A percentile compares a stretch with the other conserved stretches of the same genome.
Conservation (phyloP, 2,797 vertebrate species). For the Lates japonicus region DNA sequence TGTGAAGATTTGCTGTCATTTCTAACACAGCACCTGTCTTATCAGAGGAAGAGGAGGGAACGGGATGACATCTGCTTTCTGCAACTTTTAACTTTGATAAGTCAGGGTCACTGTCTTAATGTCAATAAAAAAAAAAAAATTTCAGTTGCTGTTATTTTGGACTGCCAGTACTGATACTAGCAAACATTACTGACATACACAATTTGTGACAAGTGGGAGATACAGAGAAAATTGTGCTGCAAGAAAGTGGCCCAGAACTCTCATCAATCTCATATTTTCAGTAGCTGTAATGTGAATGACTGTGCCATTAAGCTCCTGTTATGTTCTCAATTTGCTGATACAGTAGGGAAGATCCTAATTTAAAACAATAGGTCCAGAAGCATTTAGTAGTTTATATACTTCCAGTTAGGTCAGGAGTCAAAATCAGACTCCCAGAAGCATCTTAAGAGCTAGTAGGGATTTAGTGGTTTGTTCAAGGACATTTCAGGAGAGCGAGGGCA, state of each 20-base stretch:
- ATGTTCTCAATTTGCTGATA: background rate
- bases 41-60: background rate
- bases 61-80: background rate
- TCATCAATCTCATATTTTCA: conserved; percentile 5
- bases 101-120: background rate
- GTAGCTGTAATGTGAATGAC: background rate
- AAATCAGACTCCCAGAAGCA: conserved; percentile 19
- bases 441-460: background rate
- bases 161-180: background rate
- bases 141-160: background rate
- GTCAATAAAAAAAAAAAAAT: background rate
- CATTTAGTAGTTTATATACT: background rate
- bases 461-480: conserved; percentile 37
- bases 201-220: background rate
- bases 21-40: background rate
- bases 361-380: background rate
- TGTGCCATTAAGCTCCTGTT: background rate
- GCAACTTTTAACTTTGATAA: background rate
- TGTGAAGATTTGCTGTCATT: background rate
- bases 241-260: background rate
- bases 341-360: background rate
- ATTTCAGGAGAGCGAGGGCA: conserved; percentile 1
- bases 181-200: background rate
- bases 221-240: background rate
- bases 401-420: conserved; percentile 14